A percentile compares a stretch with the other conserved stretches of the same genome.
Conservation (phyloP, 2,888 invertebrate genomes). For the Drosophila gaucha region DNA sequence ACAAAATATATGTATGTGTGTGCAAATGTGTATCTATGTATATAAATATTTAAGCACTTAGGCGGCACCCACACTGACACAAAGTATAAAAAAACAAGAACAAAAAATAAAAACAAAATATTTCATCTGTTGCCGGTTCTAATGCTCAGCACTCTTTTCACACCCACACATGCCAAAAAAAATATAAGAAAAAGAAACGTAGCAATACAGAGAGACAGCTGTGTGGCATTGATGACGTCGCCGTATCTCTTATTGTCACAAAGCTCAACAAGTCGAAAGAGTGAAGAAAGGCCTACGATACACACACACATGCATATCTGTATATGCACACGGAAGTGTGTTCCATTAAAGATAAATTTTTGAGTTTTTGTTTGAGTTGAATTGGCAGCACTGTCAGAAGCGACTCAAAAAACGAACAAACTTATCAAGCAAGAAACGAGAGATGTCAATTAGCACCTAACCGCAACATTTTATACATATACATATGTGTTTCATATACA, state of each 20-base stretch:
- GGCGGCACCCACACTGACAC: conserved; percentile 72
- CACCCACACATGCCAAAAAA: conserved; percentile 29
- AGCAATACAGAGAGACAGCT: conserved; percentile 18
- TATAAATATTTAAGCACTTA: conserved; percentile 71
- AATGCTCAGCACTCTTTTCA: conserved; percentile 41
- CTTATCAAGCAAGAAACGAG: conserved; percentile 38
- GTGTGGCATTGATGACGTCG: conserved; percentile 50
- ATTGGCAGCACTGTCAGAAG: conserved; percentile 53
- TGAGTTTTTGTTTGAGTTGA: conserved; percentile 41
- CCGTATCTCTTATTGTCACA: conserved; percentile 27
- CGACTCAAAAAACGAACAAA: conserved; percentile 40
- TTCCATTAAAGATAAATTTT: conserved; percentile 49
- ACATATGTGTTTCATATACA: conserved; percentile 15
- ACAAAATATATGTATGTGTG: conserved; percentile 37
- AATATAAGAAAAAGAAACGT: conserved; percentile 1
- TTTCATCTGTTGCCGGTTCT: conserved; percentile 74
- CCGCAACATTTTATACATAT: conserved; percentile 41
- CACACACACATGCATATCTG: neutral
- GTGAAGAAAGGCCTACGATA: conserved; percentile 26
- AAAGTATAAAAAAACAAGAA: conserved; percentile 16
- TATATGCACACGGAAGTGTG: conserved; percentile 58
- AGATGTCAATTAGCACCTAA: conserved; percentile 69
- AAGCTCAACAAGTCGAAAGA: conserved; percentile 60
- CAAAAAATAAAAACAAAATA: conserved; percentile 42
- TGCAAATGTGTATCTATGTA: conserved; percentile 10